Conservation (phyloP, 2,888 invertebrate species). For the Amphiduros pacificus region DNA sequence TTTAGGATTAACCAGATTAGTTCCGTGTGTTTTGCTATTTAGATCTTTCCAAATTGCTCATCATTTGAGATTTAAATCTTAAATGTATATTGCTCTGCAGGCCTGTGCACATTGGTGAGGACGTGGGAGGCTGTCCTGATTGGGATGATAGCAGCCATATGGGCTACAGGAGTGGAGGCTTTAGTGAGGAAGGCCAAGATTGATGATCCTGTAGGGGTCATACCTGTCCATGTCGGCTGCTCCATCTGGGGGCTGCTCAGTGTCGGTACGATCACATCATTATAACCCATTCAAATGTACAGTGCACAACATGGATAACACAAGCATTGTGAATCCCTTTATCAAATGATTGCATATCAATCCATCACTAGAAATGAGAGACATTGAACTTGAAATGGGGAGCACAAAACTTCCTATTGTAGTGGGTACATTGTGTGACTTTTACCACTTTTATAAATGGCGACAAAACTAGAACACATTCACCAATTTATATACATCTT, state of each 20-base stretch:
- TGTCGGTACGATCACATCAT: conserved; percentile 76
- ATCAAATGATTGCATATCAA: too few relatives aligned
- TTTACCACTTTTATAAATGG: not conserved
- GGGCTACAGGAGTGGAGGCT: conserved; percentile 75
- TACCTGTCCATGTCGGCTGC: conserved; percentile 62
- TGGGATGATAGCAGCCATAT: conserved; percentile 75
- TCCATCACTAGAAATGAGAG: too few relatives aligned
- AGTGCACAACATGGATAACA: too few relatives aligned
- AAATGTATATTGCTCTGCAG: too few relatives aligned
- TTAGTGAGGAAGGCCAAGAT: conserved; percentile 77
- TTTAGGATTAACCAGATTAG: too few relatives aligned
- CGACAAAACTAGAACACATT: too few relatives aligned
- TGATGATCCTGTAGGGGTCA: conserved; percentile 90
- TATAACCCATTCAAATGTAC: not conserved
- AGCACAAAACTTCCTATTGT: too few relatives aligned
- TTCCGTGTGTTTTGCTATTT: too few relatives aligned
- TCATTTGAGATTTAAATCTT: too few relatives aligned
- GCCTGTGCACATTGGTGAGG: conserved; percentile 19
- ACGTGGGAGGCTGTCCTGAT: conserved; percentile 21
- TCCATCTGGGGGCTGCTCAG: conserved; percentile 72
- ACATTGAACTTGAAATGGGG: too few relatives aligned
- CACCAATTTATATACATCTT: too few relatives aligned
- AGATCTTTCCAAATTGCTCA: too few relatives aligned
- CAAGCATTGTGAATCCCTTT: not conserved
- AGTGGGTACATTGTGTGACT: not conserved